phyloP scores from a whole-genome alignment of 2,888 invertebrate species.

The Bruchidius siliquastri region DNA sequence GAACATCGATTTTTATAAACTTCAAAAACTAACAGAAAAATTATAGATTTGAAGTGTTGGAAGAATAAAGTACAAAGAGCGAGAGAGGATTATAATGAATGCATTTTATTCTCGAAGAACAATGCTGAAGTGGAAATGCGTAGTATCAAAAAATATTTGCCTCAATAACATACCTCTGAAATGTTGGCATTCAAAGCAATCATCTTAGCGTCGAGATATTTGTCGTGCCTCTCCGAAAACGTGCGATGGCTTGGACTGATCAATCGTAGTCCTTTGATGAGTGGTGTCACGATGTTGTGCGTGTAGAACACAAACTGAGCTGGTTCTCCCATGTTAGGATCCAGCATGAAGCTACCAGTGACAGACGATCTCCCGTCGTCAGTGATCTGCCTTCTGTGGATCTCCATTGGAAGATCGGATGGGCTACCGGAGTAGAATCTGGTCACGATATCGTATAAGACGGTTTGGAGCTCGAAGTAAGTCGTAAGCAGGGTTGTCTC shows the following conservation, averaged over 20 bases:
- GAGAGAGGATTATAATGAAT: no score
- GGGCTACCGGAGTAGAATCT: constrained; percentile 49
- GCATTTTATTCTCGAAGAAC: no score
- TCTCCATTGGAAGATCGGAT: constrained; percentile 50
- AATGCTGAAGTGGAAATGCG: no score
- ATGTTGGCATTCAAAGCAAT: constrained; percentile 50
- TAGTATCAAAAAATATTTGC: no score
- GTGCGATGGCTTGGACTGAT: constrained; percentile 51
- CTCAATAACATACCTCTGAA: constrained; percentile 45
- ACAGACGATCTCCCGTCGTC: constrained; percentile 50
- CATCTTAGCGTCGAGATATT: constrained; percentile 50
- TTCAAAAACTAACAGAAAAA: background rate
- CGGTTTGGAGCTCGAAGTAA: constrained; percentile 52
- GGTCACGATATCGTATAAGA: constrained; percentile 48
- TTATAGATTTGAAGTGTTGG: no score
- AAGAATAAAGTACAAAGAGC: no score
- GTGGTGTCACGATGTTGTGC: constrained; percentile 50
- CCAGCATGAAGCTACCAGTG: constrained; percentile 54
- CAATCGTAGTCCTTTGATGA: constrained; percentile 50
- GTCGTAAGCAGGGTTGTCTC: constrained; percentile 51
- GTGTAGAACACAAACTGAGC: constrained; percentile 53
- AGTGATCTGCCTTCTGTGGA: constrained; percentile 50
- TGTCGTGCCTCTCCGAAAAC: constrained; percentile 49
- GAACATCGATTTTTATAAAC: background rate
- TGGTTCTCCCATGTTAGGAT: constrained; percentile 51